Evolutionary conservation across 2,888 invertebrate species (phyloP).

Genomic region (Eristalinus sepulchralis): DNA sequence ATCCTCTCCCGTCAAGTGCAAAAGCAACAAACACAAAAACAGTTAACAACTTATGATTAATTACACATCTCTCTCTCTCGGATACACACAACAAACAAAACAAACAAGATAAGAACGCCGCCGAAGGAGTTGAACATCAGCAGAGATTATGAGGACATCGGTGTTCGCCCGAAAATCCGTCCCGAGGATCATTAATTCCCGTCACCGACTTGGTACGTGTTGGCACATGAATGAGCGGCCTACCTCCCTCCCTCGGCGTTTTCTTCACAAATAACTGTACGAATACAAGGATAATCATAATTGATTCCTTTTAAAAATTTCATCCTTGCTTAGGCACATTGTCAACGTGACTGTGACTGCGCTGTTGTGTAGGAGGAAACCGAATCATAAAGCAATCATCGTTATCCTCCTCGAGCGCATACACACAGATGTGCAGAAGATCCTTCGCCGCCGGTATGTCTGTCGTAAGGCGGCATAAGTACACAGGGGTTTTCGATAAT

Average conservation of each 20-base stretch:
- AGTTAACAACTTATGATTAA: conserved; percentile 55
- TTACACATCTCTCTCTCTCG: conserved; percentile 6
- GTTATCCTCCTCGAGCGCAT: conserved; percentile 59
- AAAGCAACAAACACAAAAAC: neutral
- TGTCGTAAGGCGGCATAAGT: conserved; percentile 38
- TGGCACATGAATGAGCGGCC: conserved; percentile 53
- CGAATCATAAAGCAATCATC: conserved; percentile 70
- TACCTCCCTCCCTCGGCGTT: neutral
- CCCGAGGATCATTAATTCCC: conserved; percentile 59
- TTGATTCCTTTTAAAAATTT: conserved; percentile 70
- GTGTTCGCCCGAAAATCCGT: conserved; percentile 11
- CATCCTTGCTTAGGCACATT: conserved; percentile 72
- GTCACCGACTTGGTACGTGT: conserved; percentile 61
- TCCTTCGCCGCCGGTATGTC: conserved; percentile 32
- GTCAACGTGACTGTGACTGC: conserved; percentile 52
- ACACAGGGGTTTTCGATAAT: conserved; percentile 51
- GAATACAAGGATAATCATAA: conserved; percentile 71
- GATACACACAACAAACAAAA: conserved; percentile 11
- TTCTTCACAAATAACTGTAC: conserved; percentile 45
- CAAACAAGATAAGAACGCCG: conserved; percentile 34
- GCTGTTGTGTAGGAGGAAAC: conserved; percentile 47
- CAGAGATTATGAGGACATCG: conserved; percentile 43
- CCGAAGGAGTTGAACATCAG: conserved; percentile 35
- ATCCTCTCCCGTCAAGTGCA: neutral
- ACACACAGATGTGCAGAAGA: conserved; percentile 33